Conservation (phyloP, 2,797 vertebrate genomes). For the Echiichthys vipera region DNA sequence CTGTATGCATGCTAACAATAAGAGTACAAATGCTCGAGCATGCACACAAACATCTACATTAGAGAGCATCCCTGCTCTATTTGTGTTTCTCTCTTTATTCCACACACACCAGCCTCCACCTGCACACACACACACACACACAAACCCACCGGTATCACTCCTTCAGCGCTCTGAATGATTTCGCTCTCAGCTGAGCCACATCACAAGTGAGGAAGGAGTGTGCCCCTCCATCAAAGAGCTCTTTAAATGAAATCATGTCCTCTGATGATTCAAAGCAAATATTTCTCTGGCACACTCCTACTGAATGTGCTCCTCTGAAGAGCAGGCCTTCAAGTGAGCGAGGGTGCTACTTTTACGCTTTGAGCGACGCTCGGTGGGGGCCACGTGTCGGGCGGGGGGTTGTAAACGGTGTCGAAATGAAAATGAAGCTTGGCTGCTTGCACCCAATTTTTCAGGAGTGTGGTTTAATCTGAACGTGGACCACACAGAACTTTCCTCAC, state of each 20-base stretch:
- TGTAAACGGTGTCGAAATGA: conserved; percentile 50
- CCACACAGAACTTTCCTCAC: conserved; percentile 11
- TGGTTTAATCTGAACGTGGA: conserved; percentile 12
- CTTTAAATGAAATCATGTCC: conserved; percentile 79
- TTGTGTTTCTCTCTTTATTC: conserved; percentile 1
- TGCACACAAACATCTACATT: not conserved
- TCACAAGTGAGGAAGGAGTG: conserved; percentile 69
- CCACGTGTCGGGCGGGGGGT: not conserved
- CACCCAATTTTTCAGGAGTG: conserved; percentile 31
- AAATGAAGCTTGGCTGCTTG: conserved; percentile 52
- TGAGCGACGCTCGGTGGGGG: conserved; percentile 32
- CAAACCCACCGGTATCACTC: conserved; percentile 52
- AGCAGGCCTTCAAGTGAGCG: conserved; percentile 57
- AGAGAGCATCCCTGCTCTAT: conserved; percentile 5
- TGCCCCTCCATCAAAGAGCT: conserved; percentile 72
- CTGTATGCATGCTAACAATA: not conserved
- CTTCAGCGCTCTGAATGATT: conserved; percentile 67
- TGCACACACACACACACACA: conserved; percentile 21
- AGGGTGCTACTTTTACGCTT: conserved; percentile 46
- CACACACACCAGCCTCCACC: conserved; percentile 22
- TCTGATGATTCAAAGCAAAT: conserved; percentile 80
- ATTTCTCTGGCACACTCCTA: conserved; percentile 67
- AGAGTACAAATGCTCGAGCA: not conserved
- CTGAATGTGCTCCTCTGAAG: conserved; percentile 64
- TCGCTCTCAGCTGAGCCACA: conserved; percentile 74